Evolutionary conservation across 2,113 vertebrate species (phyloP), one percentile per base, ranked within the genome.

Genomic region (Takifugu bimaculatus): DNA sequence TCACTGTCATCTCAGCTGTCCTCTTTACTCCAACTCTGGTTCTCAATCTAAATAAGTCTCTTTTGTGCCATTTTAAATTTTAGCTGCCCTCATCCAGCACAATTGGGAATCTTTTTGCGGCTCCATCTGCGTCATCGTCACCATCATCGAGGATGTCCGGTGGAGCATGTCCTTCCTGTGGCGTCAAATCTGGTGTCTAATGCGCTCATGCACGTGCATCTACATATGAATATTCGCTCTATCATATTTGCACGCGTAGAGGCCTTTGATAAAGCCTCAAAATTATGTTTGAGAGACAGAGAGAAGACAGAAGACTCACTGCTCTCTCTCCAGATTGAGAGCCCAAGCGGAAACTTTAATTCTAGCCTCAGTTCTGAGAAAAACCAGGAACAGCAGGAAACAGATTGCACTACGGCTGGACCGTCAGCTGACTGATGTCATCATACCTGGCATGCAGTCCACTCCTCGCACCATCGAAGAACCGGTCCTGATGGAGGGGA

Each of bases 381-480:
- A 32, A 32, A 4, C 29, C 29, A 32, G 29, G 2, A 6, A 3
- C 29, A 32, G 29, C 29, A 39, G 35, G 9, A 10, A 39, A 39
- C 35, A 10, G 35, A 39, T 39, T 39, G 7, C 35, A 39, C 35
- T 11, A 11, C 7, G 35, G 3, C 3, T 32, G 29, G 5, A 32
- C 29, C 7, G 5, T 32, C 29, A 32, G 29, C 29, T 32, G 29
- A 50, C 15, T 0, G 26, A 35, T 20, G 20, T 62, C 55, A 15
- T n/a, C 43, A 1, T 90, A 95, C 95, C 95, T 69, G 95, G 95
- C 91, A 96, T 95, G 77, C 95, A 97, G 53, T 93, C 91, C 47
- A 93, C 74, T 11, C 80, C 65, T 26, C 78, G 65, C 43, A 85
- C 75, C 59, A 62, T 51, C 0, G 79, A 70, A 52, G 92, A 86